Evolutionary conservation across 1,140 invertebrate genomes (phyloP).

Genomic region (Drosophila yakuba): DNA sequence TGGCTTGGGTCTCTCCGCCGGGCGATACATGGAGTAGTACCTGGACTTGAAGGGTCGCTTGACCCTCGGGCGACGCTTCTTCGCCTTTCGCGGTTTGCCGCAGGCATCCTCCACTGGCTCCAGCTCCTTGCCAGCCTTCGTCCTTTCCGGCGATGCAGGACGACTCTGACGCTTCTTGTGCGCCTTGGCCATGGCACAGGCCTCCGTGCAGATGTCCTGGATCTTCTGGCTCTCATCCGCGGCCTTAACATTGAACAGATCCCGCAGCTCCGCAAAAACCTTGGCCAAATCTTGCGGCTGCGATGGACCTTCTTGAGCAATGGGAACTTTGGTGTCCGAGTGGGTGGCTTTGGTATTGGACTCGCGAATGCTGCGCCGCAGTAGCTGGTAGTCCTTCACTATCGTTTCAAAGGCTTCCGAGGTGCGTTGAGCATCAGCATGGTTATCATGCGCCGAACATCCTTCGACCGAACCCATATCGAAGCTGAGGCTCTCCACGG

Average conservation of each 20-base stretch:
- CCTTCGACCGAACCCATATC: conserved; percentile 4
- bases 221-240: conserved; percentile 9
- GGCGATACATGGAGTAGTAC: conserved; percentile 33
- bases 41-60: conserved; percentile 32
- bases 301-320: not conserved
- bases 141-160: not conserved
- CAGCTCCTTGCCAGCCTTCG: not conserved
- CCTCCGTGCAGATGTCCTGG: conserved; percentile 55
- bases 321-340: not conserved
- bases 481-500: conserved; percentile 1
- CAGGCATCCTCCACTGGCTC: not conserved
- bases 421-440: not conserved
- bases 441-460: not conserved
- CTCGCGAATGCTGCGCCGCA: conserved; percentile 46
- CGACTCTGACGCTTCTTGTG: not conserved
- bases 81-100: not conserved
- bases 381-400: conserved; percentile 35
- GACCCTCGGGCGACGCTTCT: not conserved
- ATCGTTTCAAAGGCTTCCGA: conserved; percentile 58
- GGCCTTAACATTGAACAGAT: conserved; percentile 43
- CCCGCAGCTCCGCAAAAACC: conserved; percentile 63
- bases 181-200: conserved; percentile 33
- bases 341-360: not conserved
- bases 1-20: not conserved
- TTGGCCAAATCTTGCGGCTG: conserved; percentile 37